phyloP scores from a whole-genome alignment of 2,797 vertebrate genomes.

The Scarus forsteni region DNA sequence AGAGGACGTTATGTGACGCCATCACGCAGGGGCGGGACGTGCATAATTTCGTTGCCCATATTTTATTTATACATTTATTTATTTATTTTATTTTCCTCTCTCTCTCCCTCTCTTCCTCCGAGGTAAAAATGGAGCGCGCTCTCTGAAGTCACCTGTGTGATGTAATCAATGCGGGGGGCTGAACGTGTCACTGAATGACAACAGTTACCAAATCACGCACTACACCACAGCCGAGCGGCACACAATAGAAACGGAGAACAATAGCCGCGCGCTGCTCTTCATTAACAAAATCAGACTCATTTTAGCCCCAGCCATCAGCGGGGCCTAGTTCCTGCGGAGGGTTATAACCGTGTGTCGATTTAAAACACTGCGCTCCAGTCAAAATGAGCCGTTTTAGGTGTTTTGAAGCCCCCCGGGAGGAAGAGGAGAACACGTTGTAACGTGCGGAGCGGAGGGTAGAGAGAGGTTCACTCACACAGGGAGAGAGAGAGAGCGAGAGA shows the following conservation, averaged over 20 bases:
- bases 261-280: conserved; percentile 64
- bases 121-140: conserved; percentile 47
- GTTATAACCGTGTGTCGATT: neutral
- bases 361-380: conserved; percentile 8
- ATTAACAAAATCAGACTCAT: neutral
- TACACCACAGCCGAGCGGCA: conserved; percentile 36
- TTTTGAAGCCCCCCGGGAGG: conserved; percentile 48
- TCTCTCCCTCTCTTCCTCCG: conserved; percentile 2
- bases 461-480: conserved; percentile 18
- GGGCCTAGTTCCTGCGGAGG: conserved; percentile 42
- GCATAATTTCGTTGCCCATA: conserved; percentile 50
- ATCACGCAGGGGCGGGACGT: conserved; percentile 42
- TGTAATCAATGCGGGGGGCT: conserved; percentile 51
- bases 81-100: conserved; percentile 67
- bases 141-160: conserved; percentile 68
- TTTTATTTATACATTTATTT: conserved; percentile 80
- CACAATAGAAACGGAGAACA: conserved; percentile 80
- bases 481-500: conserved; percentile 21
- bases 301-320: conserved; percentile 9
- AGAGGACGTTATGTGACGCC: conserved; percentile 20
- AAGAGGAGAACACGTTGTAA: conserved; percentile 62
- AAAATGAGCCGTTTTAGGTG: conserved; percentile 32
- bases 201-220: conserved; percentile 27
- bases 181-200: conserved; percentile 29
- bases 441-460: conserved; percentile 35